Evolutionary conservation across 2,888 invertebrate genomes (phyloP), one percentile per base, ranked within the genome.

Genomic region (Drosophila fulvimacula): DNA sequence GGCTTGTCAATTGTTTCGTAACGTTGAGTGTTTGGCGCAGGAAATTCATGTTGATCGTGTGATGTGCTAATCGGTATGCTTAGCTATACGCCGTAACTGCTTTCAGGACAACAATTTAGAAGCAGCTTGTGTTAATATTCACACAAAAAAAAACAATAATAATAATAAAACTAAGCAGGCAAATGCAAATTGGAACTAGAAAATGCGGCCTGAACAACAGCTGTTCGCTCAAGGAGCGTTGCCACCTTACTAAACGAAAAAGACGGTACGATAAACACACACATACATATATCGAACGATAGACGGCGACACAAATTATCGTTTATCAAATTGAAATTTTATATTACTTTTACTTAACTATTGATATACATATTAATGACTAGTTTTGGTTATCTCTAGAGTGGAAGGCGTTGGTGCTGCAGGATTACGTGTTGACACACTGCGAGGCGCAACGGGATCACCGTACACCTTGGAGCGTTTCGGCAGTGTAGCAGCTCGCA

Each of bases 401-500:
- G 70, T 81, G 0, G 82, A 83, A 13, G 89, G 82, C 13, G 74
- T 64, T 42, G 61, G 42, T 9, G 69, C 42, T 1, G 56, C 6
- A 0, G 55, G 15, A 42, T 46, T 67, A 2, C 79, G 60, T 10
- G 51, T 46, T 0, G 76, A 17, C 51, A 79, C 19, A 5, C 65
- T 57, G 3, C 65, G 61, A 0, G 76, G 13, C 0, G 69, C n/a
- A 5, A 5, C 39, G 3, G 17, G 1, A 4, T 74, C 69, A 0
- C 41, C n/a, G 62, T 90, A 83, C 11, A 67, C 57, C 69, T 91
- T 92, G 15, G 86, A 70, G 32, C 92, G 91, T 77, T 92, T 93
- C 0, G 93, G 92, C 51, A 93, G 61, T 5, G 92, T 92, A 0
- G 93, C 93, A 3, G 93, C 92, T 24, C 95, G 92, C 24, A 96